Evolutionary conservation across 2,797 vertebrate species (phyloP).

Genomic region (Rhinatrema bivittatum): DNA sequence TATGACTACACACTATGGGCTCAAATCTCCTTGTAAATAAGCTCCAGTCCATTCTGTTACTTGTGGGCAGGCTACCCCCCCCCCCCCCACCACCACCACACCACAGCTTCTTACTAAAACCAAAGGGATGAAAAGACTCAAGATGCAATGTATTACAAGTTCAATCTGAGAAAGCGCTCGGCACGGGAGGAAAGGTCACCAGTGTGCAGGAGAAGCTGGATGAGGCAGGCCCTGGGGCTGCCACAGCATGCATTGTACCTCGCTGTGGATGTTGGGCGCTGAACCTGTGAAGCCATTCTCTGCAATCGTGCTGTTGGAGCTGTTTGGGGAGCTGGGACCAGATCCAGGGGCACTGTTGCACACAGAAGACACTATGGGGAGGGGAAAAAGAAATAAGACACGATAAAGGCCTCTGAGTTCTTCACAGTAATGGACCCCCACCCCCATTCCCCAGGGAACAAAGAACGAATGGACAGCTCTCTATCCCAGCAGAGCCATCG

Average conservation of each 20-base stretch:
- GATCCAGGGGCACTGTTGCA: constrained; percentile 83
- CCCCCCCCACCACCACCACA: too few species aligned
- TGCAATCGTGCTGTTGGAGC: constrained; percentile 72
- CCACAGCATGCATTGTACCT: constrained; percentile 49
- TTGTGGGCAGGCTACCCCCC: too few species aligned
- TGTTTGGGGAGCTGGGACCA: constrained; percentile 85
- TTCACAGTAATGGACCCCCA: not conserved
- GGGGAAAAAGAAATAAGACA: not conserved
- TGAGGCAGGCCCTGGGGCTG: not conserved
- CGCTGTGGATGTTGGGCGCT: constrained; percentile 79
- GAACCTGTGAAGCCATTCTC: constrained; percentile 82
- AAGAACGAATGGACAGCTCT: too few species aligned
- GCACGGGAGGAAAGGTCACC: too few species aligned
- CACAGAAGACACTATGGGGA: constrained; percentile 65
- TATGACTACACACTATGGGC: too few species aligned
- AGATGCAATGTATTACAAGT: too few species aligned
- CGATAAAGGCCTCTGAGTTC: not conserved
- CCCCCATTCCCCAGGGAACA: not conserved
- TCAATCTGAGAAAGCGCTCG: too few species aligned
- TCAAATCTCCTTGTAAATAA: too few species aligned
- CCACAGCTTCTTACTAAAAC: too few species aligned
- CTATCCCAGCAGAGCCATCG: too few species aligned
- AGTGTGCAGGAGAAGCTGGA: not conserved
- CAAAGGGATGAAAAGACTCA: too few species aligned
- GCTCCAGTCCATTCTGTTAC: too few species aligned